Conservation (phyloP, 2,888 invertebrate genomes). For the Melanargia galathea region DNA sequence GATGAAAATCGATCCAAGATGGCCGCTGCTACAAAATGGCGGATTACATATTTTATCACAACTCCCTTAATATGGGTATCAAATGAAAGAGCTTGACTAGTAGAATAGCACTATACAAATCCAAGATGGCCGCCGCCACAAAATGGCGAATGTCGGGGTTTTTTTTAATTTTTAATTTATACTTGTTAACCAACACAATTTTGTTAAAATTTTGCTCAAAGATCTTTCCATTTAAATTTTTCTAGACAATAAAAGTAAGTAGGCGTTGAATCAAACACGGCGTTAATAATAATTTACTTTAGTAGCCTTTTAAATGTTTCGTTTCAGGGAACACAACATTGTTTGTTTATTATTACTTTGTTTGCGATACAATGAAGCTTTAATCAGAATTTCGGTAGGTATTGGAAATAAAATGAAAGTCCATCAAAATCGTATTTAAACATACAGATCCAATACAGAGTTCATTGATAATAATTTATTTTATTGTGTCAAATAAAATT, state of each 20-base stretch:
- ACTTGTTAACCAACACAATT: no score
- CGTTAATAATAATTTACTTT: conserved; percentile 5
- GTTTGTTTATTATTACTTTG: conserved; percentile 2
- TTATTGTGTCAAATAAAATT: no score
- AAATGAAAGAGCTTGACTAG: no score
- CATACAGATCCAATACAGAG: background rate
- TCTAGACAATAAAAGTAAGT: background rate
- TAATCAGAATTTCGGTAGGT: background rate
- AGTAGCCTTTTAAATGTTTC: conserved; percentile 1
- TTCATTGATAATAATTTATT: no score
- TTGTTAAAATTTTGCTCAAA: background rate
- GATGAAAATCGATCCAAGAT: no score
- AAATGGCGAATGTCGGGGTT: no score
- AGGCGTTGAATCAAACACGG: background rate
- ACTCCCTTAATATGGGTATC: no score
- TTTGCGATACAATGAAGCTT: conserved; percentile 11
- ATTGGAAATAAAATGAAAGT: conserved; percentile 1
- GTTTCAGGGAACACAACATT: background rate
- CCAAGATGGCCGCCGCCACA: no score
- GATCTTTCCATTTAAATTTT: background rate
- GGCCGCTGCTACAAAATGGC: no score
- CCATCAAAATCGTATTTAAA: background rate
- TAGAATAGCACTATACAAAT: no score
- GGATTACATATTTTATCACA: no score
- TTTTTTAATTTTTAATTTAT: background rate